These are phyloP conservation scores for Sesamia nonagrioides DNA, from an alignment of 1,140 invertebrate species.

Conservation along the genomic window DNA sequence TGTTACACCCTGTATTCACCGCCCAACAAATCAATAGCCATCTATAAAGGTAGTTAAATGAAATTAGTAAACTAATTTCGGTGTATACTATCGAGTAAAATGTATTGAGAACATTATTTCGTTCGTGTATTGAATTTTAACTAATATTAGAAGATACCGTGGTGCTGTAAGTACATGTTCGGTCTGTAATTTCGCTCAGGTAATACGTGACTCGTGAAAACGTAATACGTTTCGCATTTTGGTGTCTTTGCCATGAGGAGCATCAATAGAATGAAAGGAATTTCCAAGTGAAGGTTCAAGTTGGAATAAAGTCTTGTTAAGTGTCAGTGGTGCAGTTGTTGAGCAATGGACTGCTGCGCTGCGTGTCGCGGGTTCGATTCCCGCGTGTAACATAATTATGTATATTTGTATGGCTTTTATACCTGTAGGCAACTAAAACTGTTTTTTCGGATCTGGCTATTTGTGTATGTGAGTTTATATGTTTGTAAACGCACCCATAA, in stretches of 20 bases:
- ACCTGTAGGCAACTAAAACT: no score
- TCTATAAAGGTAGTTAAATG: conserved; percentile 10
- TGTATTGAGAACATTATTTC: conserved; percentile 17
- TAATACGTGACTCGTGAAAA: not conserved
- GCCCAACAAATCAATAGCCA: not conserved
- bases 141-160: not conserved
- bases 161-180: not conserved
- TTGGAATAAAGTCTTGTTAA: no score
- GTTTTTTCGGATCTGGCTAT: no score
- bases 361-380: no score
- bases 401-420: no score
- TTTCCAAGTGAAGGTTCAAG: not conserved
- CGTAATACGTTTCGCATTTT: not conserved
- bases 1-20: not conserved
- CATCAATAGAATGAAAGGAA: not conserved
- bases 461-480: no score
- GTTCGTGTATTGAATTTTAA: conserved; percentile 25
- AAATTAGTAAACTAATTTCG: conserved; percentile 31
- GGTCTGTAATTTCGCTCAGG: not conserved
- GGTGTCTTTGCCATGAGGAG: no score
- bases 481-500: no score
- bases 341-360: no score
- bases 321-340: no score
- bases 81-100: conserved; percentile 17
- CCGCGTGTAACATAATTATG: no score